Evolutionary conservation across 1,140 invertebrate species (phyloP).

Genomic region (Leptinotarsa texana): DNA sequence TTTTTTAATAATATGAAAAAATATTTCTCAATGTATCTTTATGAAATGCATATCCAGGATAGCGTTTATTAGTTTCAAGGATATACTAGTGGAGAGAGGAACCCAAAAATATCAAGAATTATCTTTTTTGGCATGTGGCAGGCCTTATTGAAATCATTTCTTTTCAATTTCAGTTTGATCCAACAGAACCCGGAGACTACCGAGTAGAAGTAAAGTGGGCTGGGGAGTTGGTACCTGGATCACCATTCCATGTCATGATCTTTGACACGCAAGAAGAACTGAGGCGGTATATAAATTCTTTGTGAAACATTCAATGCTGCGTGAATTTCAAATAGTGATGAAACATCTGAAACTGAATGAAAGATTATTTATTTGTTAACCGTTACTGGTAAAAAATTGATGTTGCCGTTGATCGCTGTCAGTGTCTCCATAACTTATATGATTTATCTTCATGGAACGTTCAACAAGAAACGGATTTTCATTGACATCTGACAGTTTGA

Average conservation of each 20-base stretch:
- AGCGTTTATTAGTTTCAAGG: no score
- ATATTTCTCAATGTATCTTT: no score
- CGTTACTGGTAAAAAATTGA: background rate
- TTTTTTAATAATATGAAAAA: no score
- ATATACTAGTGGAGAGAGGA: no score
- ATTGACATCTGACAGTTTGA: background rate
- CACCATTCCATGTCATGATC: slow-evolving; percentile 98
- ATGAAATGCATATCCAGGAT: no score
- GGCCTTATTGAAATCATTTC: background rate
- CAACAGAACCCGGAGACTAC: slow-evolving; percentile 98
- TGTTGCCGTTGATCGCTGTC: background rate
- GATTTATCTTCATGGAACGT: background rate
- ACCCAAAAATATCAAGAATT: no score
- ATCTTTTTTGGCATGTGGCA: no score
- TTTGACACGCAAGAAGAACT: slow-evolving; percentile 98
- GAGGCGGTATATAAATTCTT: slow-evolving; percentile 65
- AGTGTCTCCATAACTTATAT: background rate
- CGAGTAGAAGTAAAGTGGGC: slow-evolving; percentile 98
- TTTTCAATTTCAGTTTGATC: slow-evolving; percentile 72
- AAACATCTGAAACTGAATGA: background rate
- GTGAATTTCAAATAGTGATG: background rate
- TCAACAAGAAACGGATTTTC: background rate
- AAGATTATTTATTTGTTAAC: background rate
- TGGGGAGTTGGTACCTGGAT: slow-evolving; percentile 94
- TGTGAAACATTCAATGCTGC: slow-evolving; percentile 35